Base-by-base conservation (phyloP, 2,797 vertebrate genomes). In the Lutjanus argentimaculatus region DNA sequence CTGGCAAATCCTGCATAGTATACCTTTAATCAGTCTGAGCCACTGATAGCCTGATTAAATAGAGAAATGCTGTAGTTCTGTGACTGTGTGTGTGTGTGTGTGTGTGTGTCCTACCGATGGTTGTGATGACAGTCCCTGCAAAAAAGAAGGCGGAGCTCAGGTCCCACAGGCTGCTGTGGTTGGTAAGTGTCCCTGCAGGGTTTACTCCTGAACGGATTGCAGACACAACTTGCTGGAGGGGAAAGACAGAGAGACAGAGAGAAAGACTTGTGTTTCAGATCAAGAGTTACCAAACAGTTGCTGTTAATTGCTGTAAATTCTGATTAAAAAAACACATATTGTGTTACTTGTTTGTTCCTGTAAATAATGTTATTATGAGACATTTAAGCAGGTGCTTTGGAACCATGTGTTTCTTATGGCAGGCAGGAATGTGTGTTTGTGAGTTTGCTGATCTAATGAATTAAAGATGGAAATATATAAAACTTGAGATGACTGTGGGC, bases 111-210 rank as follows among this genome's bases (percentile, higher is more conserved):
- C 92, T 97, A 99, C 98, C 98, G 88, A 99, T 99, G 82, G 98
- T 99, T 89, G 98, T 99, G 93, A 99, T 99, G 91, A 99, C 97
- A 82, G 98, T 99, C 82, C 98, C 98, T 92, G 98, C 97, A 92
- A 99, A 99, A 96, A 99, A 99, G 95, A 99, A 99, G 90, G 98
- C 97, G 75, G 98, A 98, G 96, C 98, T 97, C 92, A 99, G 95
- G 92, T 99, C 98, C 98, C 98, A 99, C 92, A 98, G 96, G 94
- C 97, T 99, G 96, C 95, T 97, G 90, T 97, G 97, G 92, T 97
- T 97, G 94, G 96, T 96, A 88, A 96, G 94, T 68, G 96, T 97
- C 91, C 97, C 97, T 92, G 96, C 94, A 71, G 98, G 98, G 91
- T 97, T 97, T 79, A 99, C 98, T 89, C 98, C 98, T 87, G 98